Evolutionary conservation across 2,113 vertebrate species (phyloP).

Genomic region (Phyllostomus discolor): DNA sequence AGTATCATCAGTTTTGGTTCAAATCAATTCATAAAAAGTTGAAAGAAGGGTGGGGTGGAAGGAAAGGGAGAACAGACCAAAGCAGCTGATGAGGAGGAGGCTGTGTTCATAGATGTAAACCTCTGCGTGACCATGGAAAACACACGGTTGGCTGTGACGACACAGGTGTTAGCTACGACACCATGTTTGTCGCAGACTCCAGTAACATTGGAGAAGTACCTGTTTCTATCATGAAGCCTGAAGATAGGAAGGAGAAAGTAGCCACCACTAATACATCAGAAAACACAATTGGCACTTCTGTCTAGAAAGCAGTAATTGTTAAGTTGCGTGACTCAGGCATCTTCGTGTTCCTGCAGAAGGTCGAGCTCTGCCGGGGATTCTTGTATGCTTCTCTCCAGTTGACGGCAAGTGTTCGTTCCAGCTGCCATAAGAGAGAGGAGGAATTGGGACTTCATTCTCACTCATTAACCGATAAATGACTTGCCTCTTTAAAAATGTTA

Average conservation of each 20-base stretch:
- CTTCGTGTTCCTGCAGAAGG: conserved; percentile 1
- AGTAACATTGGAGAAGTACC: conserved; percentile 87
- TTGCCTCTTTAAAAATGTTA: not conserved
- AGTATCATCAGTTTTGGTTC: not conserved
- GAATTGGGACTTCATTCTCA: not conserved
- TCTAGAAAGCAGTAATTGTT: conserved; percentile 66
- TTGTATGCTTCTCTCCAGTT: not conserved
- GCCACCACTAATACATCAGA: conserved; percentile 68
- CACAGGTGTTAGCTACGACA: conserved; percentile 78
- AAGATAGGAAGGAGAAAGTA: conserved; percentile 74
- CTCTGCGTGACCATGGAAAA: conserved; percentile 84
- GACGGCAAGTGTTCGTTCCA: not conserved
- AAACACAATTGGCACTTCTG: conserved; percentile 75
- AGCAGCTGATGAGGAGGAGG: conserved; percentile 84
- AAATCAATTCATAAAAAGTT: not conserved
- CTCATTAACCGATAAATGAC: not conserved
- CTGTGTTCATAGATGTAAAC: conserved; percentile 84
- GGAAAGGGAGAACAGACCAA: conserved; percentile 46
- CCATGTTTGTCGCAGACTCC: conserved; percentile 83
- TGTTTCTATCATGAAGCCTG: conserved; percentile 84
- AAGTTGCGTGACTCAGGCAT: conserved; percentile 21
- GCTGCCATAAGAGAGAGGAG: not conserved
- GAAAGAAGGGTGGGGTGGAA: not conserved
- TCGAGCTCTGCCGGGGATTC: not conserved
- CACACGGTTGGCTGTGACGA: conserved; percentile 82